These are phyloP conservation scores for Rhyacichthys aspro DNA, from an alignment of 2,797 vertebrate species.

Conservation along the genomic window DNA sequence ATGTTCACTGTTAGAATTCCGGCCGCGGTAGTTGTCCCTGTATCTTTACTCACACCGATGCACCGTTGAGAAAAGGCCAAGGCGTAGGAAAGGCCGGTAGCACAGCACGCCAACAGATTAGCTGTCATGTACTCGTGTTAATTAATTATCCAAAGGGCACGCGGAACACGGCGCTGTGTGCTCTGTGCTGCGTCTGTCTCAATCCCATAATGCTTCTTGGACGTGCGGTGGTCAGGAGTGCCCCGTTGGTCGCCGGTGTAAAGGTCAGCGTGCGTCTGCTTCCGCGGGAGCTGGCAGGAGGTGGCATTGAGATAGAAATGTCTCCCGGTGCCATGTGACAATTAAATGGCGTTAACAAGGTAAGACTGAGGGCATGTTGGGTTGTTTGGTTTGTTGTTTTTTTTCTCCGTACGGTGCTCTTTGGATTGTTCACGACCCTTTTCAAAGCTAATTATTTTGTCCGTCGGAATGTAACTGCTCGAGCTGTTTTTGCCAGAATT, in stretches of 20 bases:
- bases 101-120: slow-evolving; percentile 43
- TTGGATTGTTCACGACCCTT: slow-evolving; percentile 54
- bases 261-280: slow-evolving; percentile 53
- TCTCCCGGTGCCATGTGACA: slow-evolving; percentile 57
- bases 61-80: slow-evolving; percentile 14
- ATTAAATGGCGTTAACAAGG: slow-evolving; percentile 74
- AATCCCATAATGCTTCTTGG: slow-evolving; percentile 25
- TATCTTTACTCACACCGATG: slow-evolving; percentile 28
- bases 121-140: slow-evolving; percentile 50
- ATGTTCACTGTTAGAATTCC: slow-evolving; percentile 44
- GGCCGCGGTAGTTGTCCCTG: slow-evolving; percentile 17
- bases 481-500: slow-evolving; percentile 58
- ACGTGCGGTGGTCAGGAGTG: slow-evolving; percentile 34
- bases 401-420: not conserved
- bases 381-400: slow-evolving; percentile 9
- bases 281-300: slow-evolving; percentile 39
- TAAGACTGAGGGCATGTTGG: slow-evolving; percentile 37
- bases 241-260: slow-evolving; percentile 29
- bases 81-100: slow-evolving; percentile 6
- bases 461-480: slow-evolving; percentile 62
- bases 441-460: slow-evolving; percentile 74
- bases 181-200: slow-evolving; percentile 36
- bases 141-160: slow-evolving; percentile 50
- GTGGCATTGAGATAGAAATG: slow-evolving; percentile 51
- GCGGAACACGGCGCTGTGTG: slow-evolving; percentile 20